Percentiles rank a stretch among this genome's conserved stretches.
Evolutionary conservation across 2,113 vertebrate genomes (phyloP).

Genomic region (Zosterops hypoxanthus): DNA sequence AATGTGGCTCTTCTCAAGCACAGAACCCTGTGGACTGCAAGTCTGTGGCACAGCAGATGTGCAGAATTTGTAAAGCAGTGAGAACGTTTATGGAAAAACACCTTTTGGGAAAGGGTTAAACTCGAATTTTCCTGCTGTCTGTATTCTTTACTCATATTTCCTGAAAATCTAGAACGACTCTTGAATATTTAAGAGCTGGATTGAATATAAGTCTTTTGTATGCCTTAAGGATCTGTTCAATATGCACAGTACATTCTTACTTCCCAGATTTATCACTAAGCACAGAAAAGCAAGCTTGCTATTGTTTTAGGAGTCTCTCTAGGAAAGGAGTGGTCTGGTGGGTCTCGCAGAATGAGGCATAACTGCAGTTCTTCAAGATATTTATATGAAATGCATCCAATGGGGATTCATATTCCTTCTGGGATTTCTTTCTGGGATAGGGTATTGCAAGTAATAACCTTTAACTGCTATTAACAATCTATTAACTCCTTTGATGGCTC

Average conservation of each 20-base stretch:
- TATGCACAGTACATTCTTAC: not conserved
- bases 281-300: conserved; percentile 3
- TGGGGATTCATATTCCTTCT: conserved; percentile 20
- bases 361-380: not conserved
- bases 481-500: conserved; percentile 47
- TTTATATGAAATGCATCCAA: conserved; percentile 2
- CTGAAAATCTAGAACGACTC: not conserved
- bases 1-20: not conserved
- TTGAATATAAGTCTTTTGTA: not conserved
- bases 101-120: not conserved
- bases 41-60: not conserved
- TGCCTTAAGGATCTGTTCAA: conserved; percentile 4
- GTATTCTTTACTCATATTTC: not conserved
- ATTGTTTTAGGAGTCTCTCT: conserved; percentile 27
- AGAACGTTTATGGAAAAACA: not conserved
- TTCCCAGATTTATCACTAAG: not conserved
- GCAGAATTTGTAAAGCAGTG: not conserved
- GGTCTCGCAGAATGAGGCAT: not conserved
- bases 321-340: not conserved
- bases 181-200: not conserved
- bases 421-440: conserved; percentile 37
- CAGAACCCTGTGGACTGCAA: not conserved
- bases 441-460: conserved; percentile 36
- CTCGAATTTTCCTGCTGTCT: not conserved
- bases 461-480: conserved; percentile 62